A percentile compares a stretch with the other conserved stretches of the same genome.
Conservation (phyloP, 2,113 vertebrate genomes). For the Pedionomus torquatus region DNA sequence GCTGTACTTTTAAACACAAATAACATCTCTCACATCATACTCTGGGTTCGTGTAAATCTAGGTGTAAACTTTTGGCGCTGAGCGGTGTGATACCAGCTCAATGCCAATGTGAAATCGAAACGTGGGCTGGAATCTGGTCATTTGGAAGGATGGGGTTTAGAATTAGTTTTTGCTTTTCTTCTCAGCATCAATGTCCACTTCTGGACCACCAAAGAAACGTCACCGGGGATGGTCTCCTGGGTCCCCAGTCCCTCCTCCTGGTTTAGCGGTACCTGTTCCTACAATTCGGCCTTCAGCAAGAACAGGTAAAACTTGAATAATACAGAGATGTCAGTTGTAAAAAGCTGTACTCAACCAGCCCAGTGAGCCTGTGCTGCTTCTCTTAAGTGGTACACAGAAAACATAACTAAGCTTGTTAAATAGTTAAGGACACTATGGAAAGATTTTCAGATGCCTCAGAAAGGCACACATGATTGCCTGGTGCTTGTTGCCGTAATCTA, state of each 20-base stretch:
- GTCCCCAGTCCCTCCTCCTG: constrained; percentile 80
- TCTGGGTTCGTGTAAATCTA: not conserved
- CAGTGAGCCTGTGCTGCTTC: not conserved
- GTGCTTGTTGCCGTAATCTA: not conserved
- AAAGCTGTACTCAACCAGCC: not conserved
- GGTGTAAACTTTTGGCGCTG: not conserved
- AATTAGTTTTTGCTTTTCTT: not conserved
- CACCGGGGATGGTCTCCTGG: constrained; percentile 94
- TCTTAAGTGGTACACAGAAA: not conserved
- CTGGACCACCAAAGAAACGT: constrained; percentile 96
- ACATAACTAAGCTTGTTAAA: not conserved
- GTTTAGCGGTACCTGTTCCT: constrained; percentile 83
- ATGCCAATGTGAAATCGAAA: not conserved
- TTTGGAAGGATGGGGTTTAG: not conserved
- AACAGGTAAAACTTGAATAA: constrained; percentile 71
- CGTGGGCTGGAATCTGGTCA: not conserved
- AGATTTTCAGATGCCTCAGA: not conserved
- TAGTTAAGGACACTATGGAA: not conserved
- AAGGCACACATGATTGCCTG: not conserved
- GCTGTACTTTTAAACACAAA: not conserved
- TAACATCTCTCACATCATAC: not conserved
- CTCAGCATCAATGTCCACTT: constrained; percentile 83
- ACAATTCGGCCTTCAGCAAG: constrained; percentile 83
- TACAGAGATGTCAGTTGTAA: not conserved
- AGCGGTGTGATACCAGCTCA: not conserved